Percentiles rank a stretch among this genome's conserved stretches.
Evolutionary conservation across 2,113 vertebrate genomes (phyloP).

Genomic region (Caranx ignobilis): DNA sequence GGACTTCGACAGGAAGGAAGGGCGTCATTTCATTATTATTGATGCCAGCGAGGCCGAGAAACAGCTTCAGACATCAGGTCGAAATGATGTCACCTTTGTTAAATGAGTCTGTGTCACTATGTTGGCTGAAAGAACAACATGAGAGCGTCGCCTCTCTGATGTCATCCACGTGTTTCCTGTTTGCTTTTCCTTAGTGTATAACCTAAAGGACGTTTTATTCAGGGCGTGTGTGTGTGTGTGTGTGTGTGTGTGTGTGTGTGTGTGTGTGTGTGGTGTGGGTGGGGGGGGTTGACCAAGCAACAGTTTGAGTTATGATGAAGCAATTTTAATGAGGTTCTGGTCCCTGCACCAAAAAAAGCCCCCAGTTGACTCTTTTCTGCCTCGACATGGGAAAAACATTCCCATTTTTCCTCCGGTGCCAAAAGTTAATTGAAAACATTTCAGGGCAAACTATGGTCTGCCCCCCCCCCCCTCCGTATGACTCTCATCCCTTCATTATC

Average conservation of each 20-base stretch:
- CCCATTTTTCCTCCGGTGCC: constrained; percentile 86
- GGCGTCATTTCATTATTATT: constrained; percentile 7
- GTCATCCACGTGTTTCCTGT: constrained; percentile 1
- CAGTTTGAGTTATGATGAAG: constrained; percentile 89
- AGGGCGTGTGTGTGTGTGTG: not conserved
- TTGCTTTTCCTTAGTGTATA: constrained; percentile 36
- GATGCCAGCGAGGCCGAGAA: not conserved
- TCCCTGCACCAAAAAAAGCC: constrained; percentile 75
- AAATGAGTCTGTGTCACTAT: not conserved
- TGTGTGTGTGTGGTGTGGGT: constrained; percentile 37
- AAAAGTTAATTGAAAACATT: constrained; percentile 78
- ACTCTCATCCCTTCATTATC: constrained; percentile 88
- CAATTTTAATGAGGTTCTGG: constrained; percentile 92
- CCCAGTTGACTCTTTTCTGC: constrained; percentile 86
- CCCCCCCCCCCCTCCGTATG: constrained; percentile 64
- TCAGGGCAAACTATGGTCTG: constrained; percentile 84
- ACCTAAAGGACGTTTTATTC: constrained; percentile 16
- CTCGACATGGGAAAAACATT: constrained; percentile 90
- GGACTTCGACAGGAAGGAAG: constrained; percentile 18
- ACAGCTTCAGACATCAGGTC: not conserved
- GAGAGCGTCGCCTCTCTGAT: not conserved
- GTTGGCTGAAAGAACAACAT: not conserved
- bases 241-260: too few species aligned
- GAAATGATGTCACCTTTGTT: not conserved
- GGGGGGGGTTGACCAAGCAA: constrained; percentile 78